Conservation (phyloP, 1,140 invertebrate genomes). For the Kradibia gibbosae region DNA sequence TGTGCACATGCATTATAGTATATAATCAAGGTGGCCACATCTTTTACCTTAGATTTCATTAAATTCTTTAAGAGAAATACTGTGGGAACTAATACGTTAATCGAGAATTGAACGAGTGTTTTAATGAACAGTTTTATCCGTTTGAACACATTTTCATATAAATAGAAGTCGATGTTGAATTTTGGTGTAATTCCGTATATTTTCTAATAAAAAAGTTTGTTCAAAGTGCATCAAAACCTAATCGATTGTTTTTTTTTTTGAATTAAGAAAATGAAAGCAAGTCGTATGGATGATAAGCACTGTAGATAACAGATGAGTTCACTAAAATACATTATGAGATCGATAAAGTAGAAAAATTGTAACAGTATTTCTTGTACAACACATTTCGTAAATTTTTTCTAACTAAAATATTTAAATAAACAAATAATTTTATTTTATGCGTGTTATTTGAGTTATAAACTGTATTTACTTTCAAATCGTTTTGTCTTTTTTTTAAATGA, state of each 20-base stretch:
- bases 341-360: not conserved
- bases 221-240: conserved; percentile 30
- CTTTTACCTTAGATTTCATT: not conserved
- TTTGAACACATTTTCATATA: not conserved
- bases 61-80: not conserved
- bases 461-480: no score
- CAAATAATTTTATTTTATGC: no score
- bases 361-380: not conserved
- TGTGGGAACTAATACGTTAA: not conserved
- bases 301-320: conserved; percentile 16
- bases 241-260: conserved; percentile 22
- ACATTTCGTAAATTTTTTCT: no score
- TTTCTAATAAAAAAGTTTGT: not conserved
- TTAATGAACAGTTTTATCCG: not conserved
- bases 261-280: conserved; percentile 33
- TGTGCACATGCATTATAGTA: not conserved
- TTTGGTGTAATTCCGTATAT: not conserved
- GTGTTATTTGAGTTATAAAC: no score
- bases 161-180: not conserved
- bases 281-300: not conserved
- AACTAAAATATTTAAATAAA: no score
- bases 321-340: not conserved
- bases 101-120: not conserved
- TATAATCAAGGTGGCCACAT: not conserved
- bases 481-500: no score